phyloP scores from a whole-genome alignment of 2,797 vertebrate genomes.

The Tokudaia muenninki region DNA sequence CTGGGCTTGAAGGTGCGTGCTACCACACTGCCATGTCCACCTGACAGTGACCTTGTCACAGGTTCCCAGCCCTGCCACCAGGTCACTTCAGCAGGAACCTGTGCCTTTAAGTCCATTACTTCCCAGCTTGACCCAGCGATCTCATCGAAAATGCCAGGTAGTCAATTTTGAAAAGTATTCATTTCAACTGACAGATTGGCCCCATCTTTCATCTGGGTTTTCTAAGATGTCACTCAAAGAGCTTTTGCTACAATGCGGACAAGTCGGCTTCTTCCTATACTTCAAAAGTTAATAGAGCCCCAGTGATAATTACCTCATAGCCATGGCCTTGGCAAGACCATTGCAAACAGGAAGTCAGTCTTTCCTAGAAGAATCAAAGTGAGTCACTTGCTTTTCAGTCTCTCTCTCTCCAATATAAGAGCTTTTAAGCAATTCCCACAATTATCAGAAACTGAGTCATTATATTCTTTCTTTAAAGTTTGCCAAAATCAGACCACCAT shows the following conservation, averaged over 20 bases:
- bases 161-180: not conserved
- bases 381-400: constrained; percentile 58
- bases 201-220: constrained; percentile 75
- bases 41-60: not conserved
- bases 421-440: constrained; percentile 56
- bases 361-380: constrained; percentile 70
- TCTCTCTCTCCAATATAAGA: constrained; percentile 6
- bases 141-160: not conserved
- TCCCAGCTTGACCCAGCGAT: not conserved
- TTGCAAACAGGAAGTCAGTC: constrained; percentile 79
- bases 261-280: constrained; percentile 72
- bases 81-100: not conserved
- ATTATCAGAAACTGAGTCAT: constrained; percentile 70
- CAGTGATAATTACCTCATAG: constrained; percentile 80
- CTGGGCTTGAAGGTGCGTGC: not conserved
- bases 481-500: not conserved
- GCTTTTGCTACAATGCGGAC: constrained; percentile 63
- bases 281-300: constrained; percentile 81
- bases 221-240: constrained; percentile 68
- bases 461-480: constrained; percentile 55
- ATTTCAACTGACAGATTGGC: constrained; percentile 73
- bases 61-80: not conserved
- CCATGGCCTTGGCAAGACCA: constrained; percentile 77
- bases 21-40: not conserved
- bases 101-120: constrained; percentile 10